A percentile compares a stretch with the other conserved stretches of the same genome.
phyloP scores from a whole-genome alignment of 2,113 vertebrate species.

The Orientallactaga bullata region DNA sequence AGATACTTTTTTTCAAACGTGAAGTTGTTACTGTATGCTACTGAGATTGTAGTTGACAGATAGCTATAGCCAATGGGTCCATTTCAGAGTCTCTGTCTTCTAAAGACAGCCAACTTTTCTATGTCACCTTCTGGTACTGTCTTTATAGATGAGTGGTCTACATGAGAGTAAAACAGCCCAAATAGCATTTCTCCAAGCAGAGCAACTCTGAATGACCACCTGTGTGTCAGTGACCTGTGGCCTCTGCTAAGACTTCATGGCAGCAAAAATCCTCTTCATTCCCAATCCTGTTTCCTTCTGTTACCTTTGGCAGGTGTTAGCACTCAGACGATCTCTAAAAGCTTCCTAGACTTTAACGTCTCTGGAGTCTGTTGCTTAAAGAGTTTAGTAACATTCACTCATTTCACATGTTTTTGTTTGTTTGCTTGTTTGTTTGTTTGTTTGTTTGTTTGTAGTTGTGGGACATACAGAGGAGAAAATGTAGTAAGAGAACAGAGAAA shows the following conservation, averaged over 20 bases:
- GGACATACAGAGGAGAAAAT: neutral
- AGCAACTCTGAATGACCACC: neutral
- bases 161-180: fast-evolving
- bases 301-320: neutral
- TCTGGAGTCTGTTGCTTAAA: neutral
- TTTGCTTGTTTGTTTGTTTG: neutral
- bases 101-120: neutral
- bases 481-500: neutral
- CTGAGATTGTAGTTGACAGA: neutral
- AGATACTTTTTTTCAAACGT: neutral
- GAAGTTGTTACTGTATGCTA: neutral
- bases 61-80: neutral
- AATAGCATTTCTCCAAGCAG: neutral
- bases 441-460: neutral
- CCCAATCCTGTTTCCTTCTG: neutral
- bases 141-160: neutral
- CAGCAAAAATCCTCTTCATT: neutral
- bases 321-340: neutral
- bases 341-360: neutral
- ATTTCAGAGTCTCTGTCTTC: neutral
- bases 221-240: neutral
- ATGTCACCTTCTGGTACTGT: neutral
- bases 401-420: neutral
- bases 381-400: neutral
- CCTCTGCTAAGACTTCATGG: fast-evolving